Evolutionary conservation across 2,797 vertebrate genomes (phyloP), one percentile per base, ranked within the genome.

Genomic region (Cyclura pinguis): DNA sequence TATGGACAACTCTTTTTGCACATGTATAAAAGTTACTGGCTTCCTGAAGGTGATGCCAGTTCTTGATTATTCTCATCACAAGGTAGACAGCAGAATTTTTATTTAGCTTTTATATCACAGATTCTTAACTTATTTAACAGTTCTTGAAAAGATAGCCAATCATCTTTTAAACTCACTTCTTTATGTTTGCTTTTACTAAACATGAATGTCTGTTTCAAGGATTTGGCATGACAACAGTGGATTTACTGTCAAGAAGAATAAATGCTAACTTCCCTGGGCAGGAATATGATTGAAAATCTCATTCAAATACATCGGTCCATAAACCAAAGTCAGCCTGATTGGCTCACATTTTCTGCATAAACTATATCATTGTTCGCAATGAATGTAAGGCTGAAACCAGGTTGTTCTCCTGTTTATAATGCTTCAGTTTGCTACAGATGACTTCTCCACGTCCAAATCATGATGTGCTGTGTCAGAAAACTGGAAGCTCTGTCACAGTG

Each of bases 191-290:
- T 82, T 91, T 93, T 93, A 38, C 42, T 77, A 55, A 18, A 47
- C 42, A 47, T 4, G 4, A 47, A 2, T 93, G 47, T 86, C 90
- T 72, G 81, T 88, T 93, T 27, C 22, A 76, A 72, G 83, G 89
- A 93, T 93, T 42, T 73, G 76, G 1, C 47, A 14, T 10, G 78
- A 55, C 72, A 24, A 27, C 92, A 69, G 55, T 55, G 95, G 87
- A 92, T 82, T 91, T 94, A 94, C 80, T 88, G 78, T 13, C 50
- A 95, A 89, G 91, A 95, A 90, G 81, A 90, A 93, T 95, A 95
- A 93, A 72, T 85, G 81, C 20, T 91, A 87, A 85, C 4, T 88
- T 93, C 90, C 76, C 87, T 88, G 62, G 38, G 22, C 50, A 86
- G 80, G 80, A 93, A 88, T 89, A 91, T 92, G 87, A 92, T 90